phyloP scores from a whole-genome alignment of 2,797 vertebrate genomes.

The Ctenopoma kingsleyae region DNA sequence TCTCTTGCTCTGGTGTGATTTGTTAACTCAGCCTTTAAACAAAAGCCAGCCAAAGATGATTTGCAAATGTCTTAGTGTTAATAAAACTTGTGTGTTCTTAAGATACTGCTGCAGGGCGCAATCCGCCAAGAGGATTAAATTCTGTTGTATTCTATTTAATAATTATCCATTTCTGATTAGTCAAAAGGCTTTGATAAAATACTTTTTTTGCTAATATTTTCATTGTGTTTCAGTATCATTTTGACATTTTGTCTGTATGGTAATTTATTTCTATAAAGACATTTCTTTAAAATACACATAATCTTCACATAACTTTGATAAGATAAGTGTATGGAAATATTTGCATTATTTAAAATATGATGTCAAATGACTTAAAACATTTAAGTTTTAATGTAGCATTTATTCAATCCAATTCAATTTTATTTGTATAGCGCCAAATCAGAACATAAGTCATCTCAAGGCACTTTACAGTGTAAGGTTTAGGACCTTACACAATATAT shows the following conservation, averaged over 20 bases:
- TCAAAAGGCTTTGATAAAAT: neutral
- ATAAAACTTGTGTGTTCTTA: slow-evolving; percentile 3
- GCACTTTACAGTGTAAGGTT: too few species aligned
- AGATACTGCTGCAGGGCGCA: slow-evolving; percentile 20
- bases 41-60: neutral
- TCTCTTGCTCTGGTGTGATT: neutral
- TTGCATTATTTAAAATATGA: too few species aligned
- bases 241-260: too few species aligned
- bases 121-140: slow-evolving; percentile 17
- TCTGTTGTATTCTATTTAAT: neutral
- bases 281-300: too few species aligned
- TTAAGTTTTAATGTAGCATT: too few species aligned
- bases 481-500: too few species aligned
- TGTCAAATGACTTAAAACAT: too few species aligned
- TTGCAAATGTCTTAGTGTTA: neutral
- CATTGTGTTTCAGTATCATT: neutral
- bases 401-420: too few species aligned
- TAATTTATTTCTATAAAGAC: neutral
- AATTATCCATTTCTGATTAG: slow-evolving; percentile 9
- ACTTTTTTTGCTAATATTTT: neutral
- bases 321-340: too few species aligned
- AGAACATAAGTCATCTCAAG: too few species aligned
- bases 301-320: too few species aligned
- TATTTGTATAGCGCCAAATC: too few species aligned
- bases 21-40: neutral